Evolutionary conservation across 2,797 vertebrate species (phyloP).

Genomic region (Zonotrichia albicollis): DNA sequence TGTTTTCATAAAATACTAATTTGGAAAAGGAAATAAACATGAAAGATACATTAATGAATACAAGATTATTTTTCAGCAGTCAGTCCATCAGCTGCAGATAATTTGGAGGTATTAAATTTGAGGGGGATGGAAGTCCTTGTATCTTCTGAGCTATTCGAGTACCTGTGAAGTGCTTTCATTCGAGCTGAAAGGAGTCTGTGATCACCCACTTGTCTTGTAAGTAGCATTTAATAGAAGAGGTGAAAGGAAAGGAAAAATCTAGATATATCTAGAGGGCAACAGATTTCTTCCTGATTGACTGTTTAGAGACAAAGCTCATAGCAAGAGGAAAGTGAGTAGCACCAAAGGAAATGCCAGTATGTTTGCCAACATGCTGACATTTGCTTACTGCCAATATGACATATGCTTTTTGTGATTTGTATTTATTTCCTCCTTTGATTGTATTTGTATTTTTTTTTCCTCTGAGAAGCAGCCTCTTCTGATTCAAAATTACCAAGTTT

Average conservation of each 20-base stretch:
- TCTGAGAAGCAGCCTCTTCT: not conserved
- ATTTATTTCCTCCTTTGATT: not conserved
- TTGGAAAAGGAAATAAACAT: not conserved
- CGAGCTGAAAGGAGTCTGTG: not conserved
- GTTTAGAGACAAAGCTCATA: not conserved
- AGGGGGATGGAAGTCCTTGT: not conserved
- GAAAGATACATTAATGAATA: not conserved
- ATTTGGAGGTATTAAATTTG: not conserved
- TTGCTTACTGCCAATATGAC: not conserved
- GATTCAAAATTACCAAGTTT: not conserved
- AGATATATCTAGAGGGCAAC: not conserved
- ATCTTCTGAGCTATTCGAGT: not conserved
- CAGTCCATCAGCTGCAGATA: not conserved
- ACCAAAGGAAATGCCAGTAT: not conserved
- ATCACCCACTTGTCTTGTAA: not conserved
- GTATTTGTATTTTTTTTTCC: not conserved
- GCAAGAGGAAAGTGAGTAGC: not conserved
- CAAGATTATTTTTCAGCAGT: not conserved
- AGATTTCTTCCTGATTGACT: not conserved
- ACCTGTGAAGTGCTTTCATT: not conserved
- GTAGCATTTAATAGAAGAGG: not conserved
- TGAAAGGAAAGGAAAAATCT: not conserved
- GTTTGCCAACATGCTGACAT: not conserved
- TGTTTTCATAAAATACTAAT: not conserved
- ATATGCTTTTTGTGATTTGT: not conserved